A percentile compares a stretch with the other conserved stretches of the same genome.
These are phyloP conservation scores for Homalodisca vitripennis DNA, from an alignment of 1,140 invertebrate genomes.

Conservation along the genomic window DNA sequence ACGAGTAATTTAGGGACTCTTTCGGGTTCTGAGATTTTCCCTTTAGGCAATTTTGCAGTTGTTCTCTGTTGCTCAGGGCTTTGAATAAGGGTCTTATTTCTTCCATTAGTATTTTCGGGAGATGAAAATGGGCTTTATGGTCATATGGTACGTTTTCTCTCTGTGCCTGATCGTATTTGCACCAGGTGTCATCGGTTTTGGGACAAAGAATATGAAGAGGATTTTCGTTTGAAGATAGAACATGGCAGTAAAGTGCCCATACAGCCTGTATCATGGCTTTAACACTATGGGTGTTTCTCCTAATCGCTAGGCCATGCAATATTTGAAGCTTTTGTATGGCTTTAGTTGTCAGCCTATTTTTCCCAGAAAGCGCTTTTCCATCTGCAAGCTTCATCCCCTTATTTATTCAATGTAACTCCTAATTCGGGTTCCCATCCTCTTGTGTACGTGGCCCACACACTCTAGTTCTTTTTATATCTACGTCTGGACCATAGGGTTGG, in stretches of 20 bases:
- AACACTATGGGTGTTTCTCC: conserved; percentile 28
- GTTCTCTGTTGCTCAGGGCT: conserved; percentile 28
- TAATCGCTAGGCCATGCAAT: conserved; percentile 19
- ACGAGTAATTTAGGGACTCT: too few species aligned
- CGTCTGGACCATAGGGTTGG: conserved; percentile 35
- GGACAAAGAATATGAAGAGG: conserved; percentile 41
- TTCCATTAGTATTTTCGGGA: conserved; percentile 31
- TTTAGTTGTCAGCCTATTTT: conserved; percentile 30
- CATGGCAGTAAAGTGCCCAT: conserved; percentile 28
- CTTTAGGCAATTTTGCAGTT: conserved; percentile 33
- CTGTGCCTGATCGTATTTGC: conserved; percentile 42
- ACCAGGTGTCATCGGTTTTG: conserved; percentile 42
- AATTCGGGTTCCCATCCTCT: conserved; percentile 35
- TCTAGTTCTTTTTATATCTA: conserved; percentile 38
- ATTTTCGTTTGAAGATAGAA: conserved; percentile 22
- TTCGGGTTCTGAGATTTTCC: conserved; percentile 39
- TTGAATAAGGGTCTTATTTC: conserved; percentile 36
- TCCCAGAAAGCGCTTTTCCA: conserved; percentile 29
- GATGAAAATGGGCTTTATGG: conserved; percentile 20
- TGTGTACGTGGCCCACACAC: conserved; percentile 37
- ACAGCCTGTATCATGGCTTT: conserved; percentile 31
- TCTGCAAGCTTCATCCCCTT: conserved; percentile 23
- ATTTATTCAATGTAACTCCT: neutral
- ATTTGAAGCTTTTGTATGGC: conserved; percentile 27
- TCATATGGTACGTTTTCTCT: conserved; percentile 31